Conservation (phyloP, 2,888 invertebrate genomes). For the Invenusta paracnida region DNA sequence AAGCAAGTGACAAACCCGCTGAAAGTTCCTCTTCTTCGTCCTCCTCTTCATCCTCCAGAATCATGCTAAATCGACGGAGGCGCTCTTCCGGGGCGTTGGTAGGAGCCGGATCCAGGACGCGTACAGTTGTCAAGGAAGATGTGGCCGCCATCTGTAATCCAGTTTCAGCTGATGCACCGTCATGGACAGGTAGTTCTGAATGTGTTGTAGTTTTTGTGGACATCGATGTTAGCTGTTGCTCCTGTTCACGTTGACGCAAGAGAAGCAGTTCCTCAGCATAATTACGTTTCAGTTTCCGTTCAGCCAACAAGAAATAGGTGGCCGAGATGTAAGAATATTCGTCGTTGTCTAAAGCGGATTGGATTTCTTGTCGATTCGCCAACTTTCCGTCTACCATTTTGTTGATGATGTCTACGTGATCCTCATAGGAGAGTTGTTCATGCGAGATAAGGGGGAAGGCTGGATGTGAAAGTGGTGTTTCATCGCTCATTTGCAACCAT, state of each 20-base stretch:
- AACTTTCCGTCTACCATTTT: constrained; percentile 93
- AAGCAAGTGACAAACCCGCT: background rate
- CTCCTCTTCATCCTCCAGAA: constrained; percentile 44
- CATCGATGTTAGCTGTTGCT: background rate
- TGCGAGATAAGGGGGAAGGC: constrained; percentile 78
- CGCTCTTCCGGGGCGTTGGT: constrained; percentile 38
- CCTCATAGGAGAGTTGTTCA: constrained; percentile 83
- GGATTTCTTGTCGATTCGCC: constrained; percentile 84
- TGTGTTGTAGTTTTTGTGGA: background rate
- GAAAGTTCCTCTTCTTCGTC: constrained; percentile 33
- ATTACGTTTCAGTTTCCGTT: constrained; percentile 69
- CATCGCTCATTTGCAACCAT: constrained; percentile 65
- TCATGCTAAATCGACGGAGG: constrained; percentile 42
- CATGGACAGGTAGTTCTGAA: background rate
- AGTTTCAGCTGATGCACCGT: background rate
- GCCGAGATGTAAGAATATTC: constrained; percentile 97
- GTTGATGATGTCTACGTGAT: constrained; percentile 82
- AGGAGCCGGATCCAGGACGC: constrained; percentile 4
- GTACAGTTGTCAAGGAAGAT: background rate
- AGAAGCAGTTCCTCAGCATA: constrained; percentile 27
- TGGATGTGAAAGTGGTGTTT: constrained; percentile 61
- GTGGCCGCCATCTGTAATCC: no score
- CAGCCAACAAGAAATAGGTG: constrained; percentile 91
- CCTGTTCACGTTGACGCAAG: background rate
- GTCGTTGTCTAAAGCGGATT: constrained; percentile 83